These are phyloP conservation scores for Halocynthia aurantium DNA, from an alignment of 23 tunicate species.

Conservation along the genomic window DNA sequence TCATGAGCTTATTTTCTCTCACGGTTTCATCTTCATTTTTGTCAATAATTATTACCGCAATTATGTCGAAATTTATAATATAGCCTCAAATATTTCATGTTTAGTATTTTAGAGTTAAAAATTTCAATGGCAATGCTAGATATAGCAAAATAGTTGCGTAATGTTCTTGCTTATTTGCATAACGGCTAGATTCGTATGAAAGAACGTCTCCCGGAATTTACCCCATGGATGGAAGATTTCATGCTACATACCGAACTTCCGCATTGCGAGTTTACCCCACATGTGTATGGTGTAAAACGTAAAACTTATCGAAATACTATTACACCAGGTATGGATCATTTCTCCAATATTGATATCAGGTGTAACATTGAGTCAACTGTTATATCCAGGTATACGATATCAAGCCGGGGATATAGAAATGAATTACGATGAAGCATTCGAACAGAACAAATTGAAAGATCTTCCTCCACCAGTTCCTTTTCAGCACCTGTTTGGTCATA, in stretches of 20 bases:
- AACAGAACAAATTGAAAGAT: constrained; percentile 32
- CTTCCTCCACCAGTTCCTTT: constrained; percentile 58
- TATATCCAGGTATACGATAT: constrained; percentile 45
- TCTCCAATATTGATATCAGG: neutral
- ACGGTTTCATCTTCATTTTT: too few species aligned
- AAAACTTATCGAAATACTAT: constrained; percentile 45
- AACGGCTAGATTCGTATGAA: constrained; percentile 41
- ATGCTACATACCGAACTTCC: constrained; percentile 45
- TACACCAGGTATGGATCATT: constrained; percentile 41
- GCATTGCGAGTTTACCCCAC: constrained; percentile 42
- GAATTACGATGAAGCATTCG: constrained; percentile 65
- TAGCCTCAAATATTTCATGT: too few species aligned
- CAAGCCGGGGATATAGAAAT: constrained; percentile 42
- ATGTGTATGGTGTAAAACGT: constrained; percentile 19
- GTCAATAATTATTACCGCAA: too few species aligned
- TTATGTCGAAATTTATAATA: too few species aligned
- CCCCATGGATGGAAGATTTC: constrained; percentile 39
- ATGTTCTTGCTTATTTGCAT: neutral
- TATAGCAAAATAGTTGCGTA: too few species aligned
- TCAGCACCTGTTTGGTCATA: constrained; percentile 44
- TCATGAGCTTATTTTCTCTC: too few species aligned
- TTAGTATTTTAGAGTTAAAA: too few species aligned
- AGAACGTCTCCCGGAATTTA: constrained; percentile 41
- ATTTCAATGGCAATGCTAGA: too few species aligned
- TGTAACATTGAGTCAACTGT: neutral